Base-by-base conservation (phyloP, 2,113 vertebrate species). In the Chloebia gouldiae region DNA sequence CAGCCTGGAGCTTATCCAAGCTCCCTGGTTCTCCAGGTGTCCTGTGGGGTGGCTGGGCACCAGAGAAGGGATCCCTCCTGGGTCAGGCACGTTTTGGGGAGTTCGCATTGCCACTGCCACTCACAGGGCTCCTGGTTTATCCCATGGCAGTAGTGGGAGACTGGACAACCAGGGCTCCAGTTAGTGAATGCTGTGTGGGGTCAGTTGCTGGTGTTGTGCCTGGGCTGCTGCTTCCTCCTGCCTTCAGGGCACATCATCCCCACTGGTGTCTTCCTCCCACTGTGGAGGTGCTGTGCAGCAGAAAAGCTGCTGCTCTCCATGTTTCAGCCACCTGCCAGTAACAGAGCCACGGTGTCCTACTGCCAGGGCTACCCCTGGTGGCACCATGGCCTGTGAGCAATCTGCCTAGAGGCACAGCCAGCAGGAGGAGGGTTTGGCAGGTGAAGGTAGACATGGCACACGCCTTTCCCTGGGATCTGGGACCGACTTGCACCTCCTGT, bases 41-140 rank as follows among this genome's bases (percentile, higher is more conserved):
- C 79, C 61, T 3, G 2, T 9, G 8, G 33, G 25, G 23, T 83
- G 53, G 30, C 54, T 39, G 53, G 20, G 30, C 19, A 19, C 22
- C 0, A 12, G 13, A 8, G 10, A 7, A 63, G 37, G 40, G 54
- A n/a, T 19, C 13, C 13, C 40, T 83, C 9, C 53, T 59, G 49
- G 42, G 21, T 11, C 2, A 2, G 27, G 33, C 10, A 6, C 1
- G 0, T 81, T 56, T 35, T 33, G 60, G 33, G 23, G 37, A 39
- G n/a, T n/a, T 69, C 27, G n/a, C 3, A 1, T 57, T 70, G 72
- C 37, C 0, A 0, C n/a, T 75, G 3, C 20, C 8, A 8, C 27
- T 39, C 4, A 0, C 19, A 59, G 73, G 20, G 22, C 44, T 92
- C 35, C 45, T 81, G 65, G 16, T 47, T 87, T 77, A 57, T 77